A percentile compares a stretch with the other conserved stretches of the same genome.
Conservation (phyloP, 2,888 invertebrate species). For the Eupithecia exiguata region DNA sequence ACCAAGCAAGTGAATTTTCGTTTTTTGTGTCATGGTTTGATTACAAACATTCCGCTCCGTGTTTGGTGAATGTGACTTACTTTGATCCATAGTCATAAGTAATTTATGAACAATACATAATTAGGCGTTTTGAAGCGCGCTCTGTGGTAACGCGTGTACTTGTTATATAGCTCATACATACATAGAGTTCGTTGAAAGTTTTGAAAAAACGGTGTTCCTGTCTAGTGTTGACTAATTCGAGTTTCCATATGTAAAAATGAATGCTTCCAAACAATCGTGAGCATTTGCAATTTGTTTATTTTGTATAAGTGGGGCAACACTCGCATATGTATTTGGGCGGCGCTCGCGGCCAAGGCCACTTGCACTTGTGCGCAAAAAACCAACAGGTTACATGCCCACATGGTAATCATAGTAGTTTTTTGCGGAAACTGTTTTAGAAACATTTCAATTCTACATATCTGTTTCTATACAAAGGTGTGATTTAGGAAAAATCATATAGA, state of each 20-base stretch:
- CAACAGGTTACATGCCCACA: constrained; percentile 70
- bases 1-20: too few relatives aligned
- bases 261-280: constrained; percentile 35
- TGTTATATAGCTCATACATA: neutral
- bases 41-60: too few relatives aligned
- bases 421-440: constrained; percentile 21
- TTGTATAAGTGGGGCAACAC: constrained; percentile 54
- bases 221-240: neutral
- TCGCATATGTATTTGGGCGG: constrained; percentile 62
- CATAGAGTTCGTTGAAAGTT: neutral
- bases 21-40: too few relatives aligned
- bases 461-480: neutral
- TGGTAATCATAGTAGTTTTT: constrained; percentile 56
- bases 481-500: neutral
- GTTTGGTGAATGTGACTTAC: too few relatives aligned
- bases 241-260: neutral
- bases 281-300: constrained; percentile 38
- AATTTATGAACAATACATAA: neutral
- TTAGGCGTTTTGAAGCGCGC: neutral
- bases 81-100: neutral
- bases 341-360: constrained; percentile 77
- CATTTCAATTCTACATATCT: neutral
- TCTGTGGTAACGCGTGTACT: neutral
- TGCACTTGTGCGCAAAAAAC: constrained; percentile 78
- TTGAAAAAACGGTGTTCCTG: too few relatives aligned